A percentile compares a stretch with the other conserved stretches of the same genome.
These are phyloP conservation scores for Phaethon lepturus DNA, from an alignment of 2,113 vertebrate genomes.

Conservation along the genomic window DNA sequence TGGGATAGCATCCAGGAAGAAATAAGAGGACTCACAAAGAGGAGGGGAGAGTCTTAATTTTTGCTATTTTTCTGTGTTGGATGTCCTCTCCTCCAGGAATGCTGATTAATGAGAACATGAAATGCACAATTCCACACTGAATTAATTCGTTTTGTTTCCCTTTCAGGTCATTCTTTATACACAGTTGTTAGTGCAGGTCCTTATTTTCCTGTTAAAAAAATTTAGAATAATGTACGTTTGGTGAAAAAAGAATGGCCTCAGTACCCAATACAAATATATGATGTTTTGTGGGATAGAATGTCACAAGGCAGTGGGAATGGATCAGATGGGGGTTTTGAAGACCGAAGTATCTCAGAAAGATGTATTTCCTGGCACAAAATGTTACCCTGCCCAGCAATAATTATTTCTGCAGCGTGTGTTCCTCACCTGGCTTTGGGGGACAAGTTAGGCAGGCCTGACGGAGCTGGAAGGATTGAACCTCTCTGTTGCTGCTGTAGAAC, in stretches of 20 bases:
- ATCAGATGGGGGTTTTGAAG: not conserved
- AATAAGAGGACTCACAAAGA: not conserved
- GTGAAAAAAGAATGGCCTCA: not conserved
- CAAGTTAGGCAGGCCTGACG: not conserved
- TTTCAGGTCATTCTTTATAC: not conserved
- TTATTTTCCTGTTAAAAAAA: not conserved
- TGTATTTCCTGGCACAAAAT: not conserved
- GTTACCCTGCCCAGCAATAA: not conserved
- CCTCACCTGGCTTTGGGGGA: not conserved
- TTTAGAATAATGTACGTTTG: not conserved
- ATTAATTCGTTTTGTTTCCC: not conserved
- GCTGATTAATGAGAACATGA: slow-evolving; percentile 37
- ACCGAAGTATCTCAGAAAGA: not conserved
- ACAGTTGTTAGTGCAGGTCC: not conserved
- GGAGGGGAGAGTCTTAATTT: slow-evolving; percentile 7
- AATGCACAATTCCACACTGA: not conserved
- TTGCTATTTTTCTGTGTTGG: not conserved
- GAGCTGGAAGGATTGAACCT: not conserved
- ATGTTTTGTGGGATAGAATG: not conserved
- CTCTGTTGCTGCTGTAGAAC: not conserved
- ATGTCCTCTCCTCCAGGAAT: not conserved
- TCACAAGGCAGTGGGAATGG: not conserved
- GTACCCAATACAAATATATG: not conserved
- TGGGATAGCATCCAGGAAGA: slow-evolving; percentile 60
- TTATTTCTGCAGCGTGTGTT: not conserved